Conservation (phyloP, 1,140 invertebrate genomes). For the Rhizoglyphus robini region DNA sequence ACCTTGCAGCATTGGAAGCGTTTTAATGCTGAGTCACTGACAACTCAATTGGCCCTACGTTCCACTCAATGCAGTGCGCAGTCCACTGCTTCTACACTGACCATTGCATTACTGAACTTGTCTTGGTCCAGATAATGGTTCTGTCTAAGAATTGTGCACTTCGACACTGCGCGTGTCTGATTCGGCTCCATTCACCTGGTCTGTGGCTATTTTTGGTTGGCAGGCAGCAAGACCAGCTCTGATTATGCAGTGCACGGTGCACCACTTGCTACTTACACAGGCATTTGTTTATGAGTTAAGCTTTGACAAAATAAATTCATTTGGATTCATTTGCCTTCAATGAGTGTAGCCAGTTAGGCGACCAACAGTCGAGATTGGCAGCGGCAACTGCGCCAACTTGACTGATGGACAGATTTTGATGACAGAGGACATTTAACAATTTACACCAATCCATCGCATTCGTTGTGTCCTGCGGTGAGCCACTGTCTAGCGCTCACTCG, state of each 20-base stretch:
- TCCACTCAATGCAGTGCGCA: neutral
- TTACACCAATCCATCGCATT: too few species aligned
- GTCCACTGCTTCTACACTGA: neutral
- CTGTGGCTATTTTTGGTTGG: neutral
- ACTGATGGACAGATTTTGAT: too few species aligned
- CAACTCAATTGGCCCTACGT: too few species aligned
- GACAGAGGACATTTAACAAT: too few species aligned
- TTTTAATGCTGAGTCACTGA: neutral
- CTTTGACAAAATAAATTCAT: neutral
- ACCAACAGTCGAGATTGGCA: too few species aligned
- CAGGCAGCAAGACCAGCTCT: neutral
- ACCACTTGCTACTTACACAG: neutral
- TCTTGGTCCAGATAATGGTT: too few species aligned
- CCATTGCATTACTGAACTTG: neutral
- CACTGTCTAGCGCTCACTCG: too few species aligned
- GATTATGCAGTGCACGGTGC: neutral
- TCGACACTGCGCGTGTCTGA: too few species aligned
- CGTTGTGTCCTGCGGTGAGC: too few species aligned
- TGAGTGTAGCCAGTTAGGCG: too few species aligned
- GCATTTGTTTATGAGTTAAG: neutral
- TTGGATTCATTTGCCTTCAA: constrained; percentile 6
- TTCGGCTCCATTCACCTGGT: neutral
- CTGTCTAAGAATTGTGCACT: too few species aligned
- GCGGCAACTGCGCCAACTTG: too few species aligned
- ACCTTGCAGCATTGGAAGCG: neutral